Conservation (phyloP, 2,797 vertebrate genomes). For the Sorex maritimensis region DNA sequence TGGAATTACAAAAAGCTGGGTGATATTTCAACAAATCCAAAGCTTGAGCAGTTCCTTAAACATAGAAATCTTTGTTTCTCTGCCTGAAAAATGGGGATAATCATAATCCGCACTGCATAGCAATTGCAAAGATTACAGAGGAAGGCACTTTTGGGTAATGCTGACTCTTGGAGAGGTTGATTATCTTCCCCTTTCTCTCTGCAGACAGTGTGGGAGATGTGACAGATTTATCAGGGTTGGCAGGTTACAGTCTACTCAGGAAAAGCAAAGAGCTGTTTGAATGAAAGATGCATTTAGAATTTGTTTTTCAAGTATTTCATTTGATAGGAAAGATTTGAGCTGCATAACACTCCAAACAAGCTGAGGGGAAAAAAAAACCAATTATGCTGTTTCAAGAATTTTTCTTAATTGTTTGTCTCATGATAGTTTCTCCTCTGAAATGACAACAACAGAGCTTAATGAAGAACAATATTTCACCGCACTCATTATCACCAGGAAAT, state of each 20-base stretch:
- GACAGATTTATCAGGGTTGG: too few relatives aligned
- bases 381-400: not conserved
- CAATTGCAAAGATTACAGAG: not conserved
- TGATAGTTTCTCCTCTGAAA: not conserved
- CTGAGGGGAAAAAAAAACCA: slow-evolving; percentile 3
- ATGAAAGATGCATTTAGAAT: not conserved
- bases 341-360: not conserved
- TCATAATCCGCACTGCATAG: not conserved
- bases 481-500: slow-evolving; percentile 8
- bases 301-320: slow-evolving; percentile 10
- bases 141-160: not conserved
- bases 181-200: not conserved
- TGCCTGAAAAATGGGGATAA: not conserved
- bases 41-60: not conserved
- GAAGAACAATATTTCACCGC: slow-evolving; percentile 4
- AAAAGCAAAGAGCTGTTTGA: not conserved
- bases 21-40: not conserved
- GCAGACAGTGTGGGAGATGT: not conserved
- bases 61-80: not conserved
- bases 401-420: not conserved
- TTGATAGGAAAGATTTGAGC: slow-evolving; percentile 28
- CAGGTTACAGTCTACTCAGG: not conserved
- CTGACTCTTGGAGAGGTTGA: not conserved
- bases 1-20: not conserved
- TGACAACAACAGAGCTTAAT: not conserved